Evolutionary conservation across 1,140 invertebrate genomes (phyloP).

Genomic region (Aricia agestis): DNA sequence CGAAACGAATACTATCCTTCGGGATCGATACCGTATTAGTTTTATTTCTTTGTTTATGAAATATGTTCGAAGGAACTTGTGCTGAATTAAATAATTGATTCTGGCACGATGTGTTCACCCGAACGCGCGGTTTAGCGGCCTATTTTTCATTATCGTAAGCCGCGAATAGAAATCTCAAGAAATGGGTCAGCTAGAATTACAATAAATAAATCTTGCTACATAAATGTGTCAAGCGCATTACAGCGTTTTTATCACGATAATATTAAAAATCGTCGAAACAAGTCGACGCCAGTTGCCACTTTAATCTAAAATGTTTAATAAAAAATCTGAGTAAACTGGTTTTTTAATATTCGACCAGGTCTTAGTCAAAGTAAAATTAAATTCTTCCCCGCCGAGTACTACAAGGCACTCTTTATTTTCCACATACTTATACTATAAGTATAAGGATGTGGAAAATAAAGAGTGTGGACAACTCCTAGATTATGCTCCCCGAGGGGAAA

Average conservation of each 20-base stretch:
- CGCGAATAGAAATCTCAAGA: neutral
- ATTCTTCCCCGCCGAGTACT: neutral
- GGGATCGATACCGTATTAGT: slow-evolving; percentile 72
- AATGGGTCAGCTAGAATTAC: slow-evolving; percentile 1
- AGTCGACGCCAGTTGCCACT: slow-evolving; percentile 13
- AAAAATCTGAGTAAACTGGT: slow-evolving; percentile 16
- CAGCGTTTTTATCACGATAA: neutral
- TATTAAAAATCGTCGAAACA: slow-evolving; percentile 11
- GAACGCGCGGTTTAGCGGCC: too few relatives aligned
- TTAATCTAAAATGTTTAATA: slow-evolving; percentile 18
- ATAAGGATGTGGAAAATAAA: too few relatives aligned
- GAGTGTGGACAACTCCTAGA: slow-evolving; percentile 19
- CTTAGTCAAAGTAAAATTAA: slow-evolving; percentile 12
- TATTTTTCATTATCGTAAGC: neutral
- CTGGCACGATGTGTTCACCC: too few relatives aligned
- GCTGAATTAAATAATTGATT: too few relatives aligned
- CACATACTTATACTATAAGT: slow-evolving; percentile 7
- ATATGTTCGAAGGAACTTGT: slow-evolving; percentile 42
- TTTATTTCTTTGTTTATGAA: slow-evolving; percentile 45
- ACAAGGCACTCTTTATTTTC: slow-evolving; percentile 14
- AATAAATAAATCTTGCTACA: neutral
- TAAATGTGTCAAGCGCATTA: slow-evolving; percentile 4
- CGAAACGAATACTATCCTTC: slow-evolving; percentile 64
- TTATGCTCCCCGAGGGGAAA: slow-evolving; percentile 14
- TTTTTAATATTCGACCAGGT: slow-evolving; percentile 16